Conservation (phyloP, 2,113 vertebrate species). For the Gnathonemus echidnorhynchus region DNA sequence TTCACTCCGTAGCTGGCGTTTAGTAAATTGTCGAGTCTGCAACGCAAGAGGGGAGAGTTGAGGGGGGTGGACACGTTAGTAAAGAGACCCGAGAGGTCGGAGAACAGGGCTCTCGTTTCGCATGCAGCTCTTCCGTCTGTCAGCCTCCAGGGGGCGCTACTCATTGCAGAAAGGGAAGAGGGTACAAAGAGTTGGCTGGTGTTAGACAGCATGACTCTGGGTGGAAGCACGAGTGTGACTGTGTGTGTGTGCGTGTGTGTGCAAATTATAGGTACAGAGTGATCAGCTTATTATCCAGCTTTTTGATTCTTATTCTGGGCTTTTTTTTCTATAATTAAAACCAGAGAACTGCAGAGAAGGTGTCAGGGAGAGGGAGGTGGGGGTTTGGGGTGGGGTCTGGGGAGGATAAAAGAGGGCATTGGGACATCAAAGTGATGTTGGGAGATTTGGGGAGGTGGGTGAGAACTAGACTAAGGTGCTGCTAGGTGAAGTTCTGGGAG, state of each 20-base stretch:
- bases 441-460: not conserved
- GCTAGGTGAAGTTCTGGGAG: not conserved
- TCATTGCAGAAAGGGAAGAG: slow-evolving; percentile 36
- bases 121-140: slow-evolving; percentile 56
- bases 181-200: slow-evolving; percentile 6
- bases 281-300: not conserved
- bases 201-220: slow-evolving; percentile 14
- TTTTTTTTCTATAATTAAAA: not conserved
- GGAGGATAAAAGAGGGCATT: not conserved
- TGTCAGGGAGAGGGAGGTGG: slow-evolving; percentile 39
- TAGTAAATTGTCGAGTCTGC: slow-evolving; percentile 98
- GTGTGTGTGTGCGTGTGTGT: slow-evolving; percentile 1
- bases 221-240: slow-evolving; percentile 24
- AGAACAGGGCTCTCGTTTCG: slow-evolving; percentile 57
- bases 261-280: not conserved
- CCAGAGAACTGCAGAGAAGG: slow-evolving; percentile 33
- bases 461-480: not conserved
- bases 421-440: not conserved
- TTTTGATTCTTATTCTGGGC: not conserved
- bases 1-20: slow-evolving; percentile 97
- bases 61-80: slow-evolving; percentile 69
- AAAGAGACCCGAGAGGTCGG: slow-evolving; percentile 52
- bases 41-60: slow-evolving; percentile 67
- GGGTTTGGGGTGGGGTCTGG: not conserved
- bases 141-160: slow-evolving; percentile 61